These are phyloP conservation scores for Leptopterna dolabrata DNA, from an alignment of 2,888 invertebrate genomes.

Conservation along the genomic window DNA sequence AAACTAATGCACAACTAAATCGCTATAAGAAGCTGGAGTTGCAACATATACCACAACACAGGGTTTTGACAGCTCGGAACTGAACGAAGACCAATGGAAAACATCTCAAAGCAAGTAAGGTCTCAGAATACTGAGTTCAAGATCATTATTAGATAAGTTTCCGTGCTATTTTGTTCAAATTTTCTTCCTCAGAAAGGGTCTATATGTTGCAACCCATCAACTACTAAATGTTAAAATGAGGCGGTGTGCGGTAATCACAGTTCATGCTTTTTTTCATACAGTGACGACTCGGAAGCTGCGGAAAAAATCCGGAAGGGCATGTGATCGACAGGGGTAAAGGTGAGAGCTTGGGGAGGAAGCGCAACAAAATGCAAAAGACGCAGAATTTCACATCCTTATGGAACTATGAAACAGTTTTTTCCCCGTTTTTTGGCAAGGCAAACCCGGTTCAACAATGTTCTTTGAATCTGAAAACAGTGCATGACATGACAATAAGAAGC, in stretches of 20 bases:
- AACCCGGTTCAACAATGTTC: no score
- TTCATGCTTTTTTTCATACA: constrained; percentile 5
- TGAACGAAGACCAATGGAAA: constrained; percentile 22
- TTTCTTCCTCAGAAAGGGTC: constrained; percentile 49
- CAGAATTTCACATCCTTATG: neutral
- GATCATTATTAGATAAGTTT: neutral
- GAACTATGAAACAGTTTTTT: no score
- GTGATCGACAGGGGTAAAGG: neutral
- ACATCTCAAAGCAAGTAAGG: neutral
- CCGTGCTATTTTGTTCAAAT: neutral
- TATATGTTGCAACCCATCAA: constrained; percentile 59
- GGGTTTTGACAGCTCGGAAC: neutral
- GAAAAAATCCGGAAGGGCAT: neutral
- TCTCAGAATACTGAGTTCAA: neutral
- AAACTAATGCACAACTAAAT: constrained; percentile 26
- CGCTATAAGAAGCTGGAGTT: constrained; percentile 49
- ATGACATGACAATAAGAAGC: no score
- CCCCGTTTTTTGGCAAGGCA: no score
- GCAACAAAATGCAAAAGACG: neutral
- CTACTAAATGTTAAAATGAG: constrained; percentile 18
- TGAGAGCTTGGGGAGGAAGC: neutral
- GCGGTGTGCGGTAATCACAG: constrained; percentile 41
- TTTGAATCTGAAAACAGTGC: no score
- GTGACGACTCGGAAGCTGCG: neutral
- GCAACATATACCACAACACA: constrained; percentile 57